phyloP scores from a whole-genome alignment of 2,113 vertebrate species.

The Cyphomyrus plagiostoma region DNA sequence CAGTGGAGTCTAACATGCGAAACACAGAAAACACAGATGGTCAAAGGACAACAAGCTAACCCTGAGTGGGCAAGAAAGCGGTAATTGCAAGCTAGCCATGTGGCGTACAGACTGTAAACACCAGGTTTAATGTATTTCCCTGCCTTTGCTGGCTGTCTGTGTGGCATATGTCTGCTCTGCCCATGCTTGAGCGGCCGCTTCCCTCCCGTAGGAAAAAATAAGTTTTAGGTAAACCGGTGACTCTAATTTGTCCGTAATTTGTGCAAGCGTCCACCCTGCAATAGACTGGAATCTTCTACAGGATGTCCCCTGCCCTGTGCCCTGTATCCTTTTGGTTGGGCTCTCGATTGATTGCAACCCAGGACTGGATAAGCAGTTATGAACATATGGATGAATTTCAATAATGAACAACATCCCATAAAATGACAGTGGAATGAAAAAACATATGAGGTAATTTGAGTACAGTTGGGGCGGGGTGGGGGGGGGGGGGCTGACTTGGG shows the following conservation, averaged over 20 bases:
- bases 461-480: neutral
- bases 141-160: neutral
- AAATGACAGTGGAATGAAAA: neutral
- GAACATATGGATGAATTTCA: neutral
- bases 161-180: neutral
- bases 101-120: neutral
- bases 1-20: conserved; percentile 22
- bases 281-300: neutral
- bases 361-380: neutral
- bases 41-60: neutral
- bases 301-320: neutral
- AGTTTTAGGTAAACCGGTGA: neutral
- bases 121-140: neutral
- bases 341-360: neutral
- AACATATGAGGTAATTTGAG: neutral
- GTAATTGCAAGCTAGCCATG: neutral
- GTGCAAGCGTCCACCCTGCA: neutral
- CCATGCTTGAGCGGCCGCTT: neutral
- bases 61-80: neutral
- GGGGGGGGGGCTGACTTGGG: neutral
- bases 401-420: neutral
- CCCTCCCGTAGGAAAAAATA: neutral
- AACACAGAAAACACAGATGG: neutral
- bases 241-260: neutral
- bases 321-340: conserved; percentile 26